Evolutionary conservation across 2,113 vertebrate genomes (phyloP), one percentile per base, ranked within the genome.

Genomic region (Brienomyrus longianalis): DNA sequence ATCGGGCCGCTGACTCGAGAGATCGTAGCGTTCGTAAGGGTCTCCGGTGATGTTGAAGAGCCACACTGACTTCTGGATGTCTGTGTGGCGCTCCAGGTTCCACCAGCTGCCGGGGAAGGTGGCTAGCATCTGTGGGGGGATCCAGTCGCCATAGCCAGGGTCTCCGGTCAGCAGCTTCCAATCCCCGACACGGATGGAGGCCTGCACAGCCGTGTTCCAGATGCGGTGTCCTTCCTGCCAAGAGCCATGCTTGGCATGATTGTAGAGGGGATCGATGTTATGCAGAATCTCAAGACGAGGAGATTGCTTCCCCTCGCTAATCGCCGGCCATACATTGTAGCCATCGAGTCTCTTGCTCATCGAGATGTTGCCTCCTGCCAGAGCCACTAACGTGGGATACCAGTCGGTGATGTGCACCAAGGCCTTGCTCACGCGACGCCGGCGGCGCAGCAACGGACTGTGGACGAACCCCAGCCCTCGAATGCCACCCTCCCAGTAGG

Each of bases 131-230:
- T 97, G 98, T 0, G 97, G 97, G 0, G 98, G 98, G 86, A 97
- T 98, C 98, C 98, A 99, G 90, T 99, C 98, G 0, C 98, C 97
- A 15, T 98, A 98, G 3, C 98, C 98, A 0, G 98, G 98, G 91
- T 99, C 97, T 0, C 98, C 98, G 0, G 98, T 99, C 89, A 99
- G 94, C 43, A 99, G 96, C 86, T 99, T 99, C 98, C 98, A 99
- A 92, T 99, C 97, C 0, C 98, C 96, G 0, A 97, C 96, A 0
- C 98, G 95, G 89, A 99, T 96, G 54, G 98, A 97, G 9, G 98
- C 98, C 93, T 99, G 98, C 21, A 99, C 94, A 0, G 98, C 97
- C 0, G 98, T 99, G 92, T 99, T 97, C 98, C 98, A 99, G 90
- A 99, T 96, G 48, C 97, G 97, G 0, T 95, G 97, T 62, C 98